Evolutionary conservation across 2,888 invertebrate species (phyloP), one percentile per base, ranked within the genome.

Genomic region (Dynastes grantii): DNA sequence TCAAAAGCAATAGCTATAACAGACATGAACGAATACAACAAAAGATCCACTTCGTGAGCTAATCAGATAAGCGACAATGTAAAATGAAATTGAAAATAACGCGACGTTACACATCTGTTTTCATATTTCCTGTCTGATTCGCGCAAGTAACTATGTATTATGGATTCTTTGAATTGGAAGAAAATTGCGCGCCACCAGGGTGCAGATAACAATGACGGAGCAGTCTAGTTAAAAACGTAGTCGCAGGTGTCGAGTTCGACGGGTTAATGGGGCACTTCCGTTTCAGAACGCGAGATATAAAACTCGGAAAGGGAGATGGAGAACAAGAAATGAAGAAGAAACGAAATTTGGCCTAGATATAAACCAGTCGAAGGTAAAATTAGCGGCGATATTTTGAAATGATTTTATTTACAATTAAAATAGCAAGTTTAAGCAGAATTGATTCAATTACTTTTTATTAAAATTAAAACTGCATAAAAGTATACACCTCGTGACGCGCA

Each of bases 11-110:
- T 1, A 0, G 45, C 9, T 29, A 61, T 11, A 61, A 61, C 22
- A 61, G 22, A 22, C 61, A 8, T 45, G 45, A 8, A 11, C 16
- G n/a, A n/a, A 55, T 16, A n/a, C 22, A n/a, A 55, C 55, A 55
- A 22, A 55, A n/a, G 16, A 55, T 55, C 16, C 55, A 2, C 22
- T 13, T 22, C 55, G 45, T 45, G 45, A 2, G 11, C 55, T 55
- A 55, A 55, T 55, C 5, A 11, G 55, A 55, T 55, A 55, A 55
- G 55, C n/a, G 13, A 55, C 55, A 55, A 55, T n/a, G 55, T 55
- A 55, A 16, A 16, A 55, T n/a, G 3, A n/a, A 55, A 55, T 55
- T 55, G 55, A n/a, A 55, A 55, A n/a, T 55, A 55, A n/a, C 55
- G n/a, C 4, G 55, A 55, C 11, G 13, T 2, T 3, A 9, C 53